These are phyloP conservation scores for Cladorhizidae sp. DNA, from an alignment of 37 sponge, comb jelly and placozoan species.

Conservation along the genomic window DNA sequence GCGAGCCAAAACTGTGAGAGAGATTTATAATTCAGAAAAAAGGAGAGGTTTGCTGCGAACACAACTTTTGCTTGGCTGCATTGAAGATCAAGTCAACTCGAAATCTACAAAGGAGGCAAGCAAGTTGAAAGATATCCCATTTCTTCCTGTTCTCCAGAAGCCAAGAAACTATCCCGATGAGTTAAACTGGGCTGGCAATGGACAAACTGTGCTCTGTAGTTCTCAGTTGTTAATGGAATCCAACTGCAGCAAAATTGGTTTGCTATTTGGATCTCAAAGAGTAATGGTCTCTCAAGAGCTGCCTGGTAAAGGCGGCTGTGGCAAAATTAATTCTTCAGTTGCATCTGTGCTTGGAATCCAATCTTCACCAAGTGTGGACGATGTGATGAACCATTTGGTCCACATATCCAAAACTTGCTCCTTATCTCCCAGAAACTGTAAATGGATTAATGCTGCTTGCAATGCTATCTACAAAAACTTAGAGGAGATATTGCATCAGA, in stretches of 20 bases:
- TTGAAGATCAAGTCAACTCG: too few species aligned
- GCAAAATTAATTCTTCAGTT: conserved; percentile 17
- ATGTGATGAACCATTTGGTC: too few species aligned
- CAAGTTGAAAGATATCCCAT: too few species aligned
- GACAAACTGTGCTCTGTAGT: conserved; percentile 11
- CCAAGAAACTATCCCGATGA: conserved; percentile 41
- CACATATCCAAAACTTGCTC: too few species aligned
- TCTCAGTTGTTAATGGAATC: conserved; percentile 3
- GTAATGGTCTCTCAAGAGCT: conserved; percentile 10
- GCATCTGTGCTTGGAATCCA: too few species aligned
- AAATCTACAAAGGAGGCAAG: too few species aligned
- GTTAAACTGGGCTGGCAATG: conserved; percentile 61
- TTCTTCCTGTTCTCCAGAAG: conserved; percentile 65
- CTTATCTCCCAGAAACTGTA: conserved; percentile 14
- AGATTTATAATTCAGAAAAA: background rate
- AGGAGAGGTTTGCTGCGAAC: background rate
- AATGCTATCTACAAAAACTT: too few species aligned
- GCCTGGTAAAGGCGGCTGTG: conserved; percentile 28
- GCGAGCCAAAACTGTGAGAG: conserved; percentile 12
- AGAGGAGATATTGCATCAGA: too few species aligned
- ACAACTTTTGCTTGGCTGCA: background rate
- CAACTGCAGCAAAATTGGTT: background rate
- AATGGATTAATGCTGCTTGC: conserved; percentile 7
- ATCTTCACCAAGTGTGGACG: too few species aligned
- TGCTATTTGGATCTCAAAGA: conserved; percentile 35